A percentile compares a stretch with the other conserved stretches of the same genome.
Evolutionary conservation across 2,888 invertebrate species (phyloP).

Genomic region (Odontomyia ornata): DNA sequence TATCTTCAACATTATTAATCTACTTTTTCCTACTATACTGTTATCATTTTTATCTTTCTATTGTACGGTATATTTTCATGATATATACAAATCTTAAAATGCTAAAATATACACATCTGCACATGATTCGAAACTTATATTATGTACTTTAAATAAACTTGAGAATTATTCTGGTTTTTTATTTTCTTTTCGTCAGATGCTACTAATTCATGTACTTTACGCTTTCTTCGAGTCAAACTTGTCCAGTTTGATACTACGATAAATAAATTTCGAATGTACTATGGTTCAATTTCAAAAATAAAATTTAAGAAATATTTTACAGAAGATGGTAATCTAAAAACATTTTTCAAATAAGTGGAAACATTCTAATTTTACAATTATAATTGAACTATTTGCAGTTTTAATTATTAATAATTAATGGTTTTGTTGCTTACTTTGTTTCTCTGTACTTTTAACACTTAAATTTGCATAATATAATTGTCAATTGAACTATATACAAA

Average conservation of each 20-base stretch:
- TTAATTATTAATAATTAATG: constrained; percentile 21
- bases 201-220: too few species aligned
- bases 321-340: neutral
- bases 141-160: constrained; percentile 16
- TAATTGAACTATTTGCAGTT: constrained; percentile 28
- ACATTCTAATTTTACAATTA: constrained; percentile 12
- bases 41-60: neutral
- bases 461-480: neutral
- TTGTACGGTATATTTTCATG: constrained; percentile 8
- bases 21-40: constrained; percentile 15
- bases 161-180: neutral
- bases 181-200: too few species aligned
- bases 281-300: neutral
- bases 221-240: neutral
- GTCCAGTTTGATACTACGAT: neutral
- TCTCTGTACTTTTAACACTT: constrained; percentile 21
- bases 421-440: constrained; percentile 9
- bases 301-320: neutral
- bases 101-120: neutral
- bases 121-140: neutral
- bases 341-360: neutral
- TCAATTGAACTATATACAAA: constrained; percentile 6
- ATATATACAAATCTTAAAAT: constrained; percentile 25
- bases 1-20: neutral
- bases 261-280: constrained; percentile 9